phyloP scores from a whole-genome alignment of 2,888 invertebrate genomes.

The Syrista parreyssii region DNA sequence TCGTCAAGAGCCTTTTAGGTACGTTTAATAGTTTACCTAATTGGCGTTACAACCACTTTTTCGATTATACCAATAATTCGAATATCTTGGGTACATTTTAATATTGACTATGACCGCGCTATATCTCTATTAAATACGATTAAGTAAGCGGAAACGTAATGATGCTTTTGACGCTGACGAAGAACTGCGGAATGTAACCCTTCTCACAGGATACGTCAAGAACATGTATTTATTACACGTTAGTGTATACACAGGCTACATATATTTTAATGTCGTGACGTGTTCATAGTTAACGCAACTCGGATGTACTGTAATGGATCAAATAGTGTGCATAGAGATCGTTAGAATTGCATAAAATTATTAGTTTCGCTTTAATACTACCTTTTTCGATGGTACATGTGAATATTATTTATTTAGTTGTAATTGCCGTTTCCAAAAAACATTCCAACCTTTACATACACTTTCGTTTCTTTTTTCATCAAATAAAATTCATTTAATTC shows the following conservation, averaged over 20 bases:
- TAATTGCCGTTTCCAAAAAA: no score
- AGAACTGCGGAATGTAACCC: neutral
- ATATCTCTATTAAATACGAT: no score
- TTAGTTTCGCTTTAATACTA: conserved; percentile 22
- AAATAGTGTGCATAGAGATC: no score
- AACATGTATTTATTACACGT: conserved; percentile 12
- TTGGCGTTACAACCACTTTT: conserved; percentile 36
- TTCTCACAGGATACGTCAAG: neutral
- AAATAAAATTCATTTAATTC: no score
- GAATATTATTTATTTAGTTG: no score
- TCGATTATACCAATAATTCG: conserved; percentile 27
- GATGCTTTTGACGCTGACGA: neutral
- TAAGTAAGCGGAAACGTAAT: no score
- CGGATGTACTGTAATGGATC: conserved; percentile 35
- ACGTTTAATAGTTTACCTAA: no score
- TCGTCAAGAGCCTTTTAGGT: conserved; percentile 19
- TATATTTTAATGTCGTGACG: conserved; percentile 58
- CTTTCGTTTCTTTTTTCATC: no score
- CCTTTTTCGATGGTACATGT: neutral
- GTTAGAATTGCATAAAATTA: conserved; percentile 32
- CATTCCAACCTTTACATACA: no score
- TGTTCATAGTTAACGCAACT: conserved; percentile 53
- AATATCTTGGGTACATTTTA: conserved; percentile 35
- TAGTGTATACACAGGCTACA: conserved; percentile 30
- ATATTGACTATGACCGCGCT: conserved; percentile 7